Percentiles rank a stretch among this genome's conserved stretches.
phyloP scores from a whole-genome alignment of 2,888 invertebrate species.

The Hyles lineata region DNA sequence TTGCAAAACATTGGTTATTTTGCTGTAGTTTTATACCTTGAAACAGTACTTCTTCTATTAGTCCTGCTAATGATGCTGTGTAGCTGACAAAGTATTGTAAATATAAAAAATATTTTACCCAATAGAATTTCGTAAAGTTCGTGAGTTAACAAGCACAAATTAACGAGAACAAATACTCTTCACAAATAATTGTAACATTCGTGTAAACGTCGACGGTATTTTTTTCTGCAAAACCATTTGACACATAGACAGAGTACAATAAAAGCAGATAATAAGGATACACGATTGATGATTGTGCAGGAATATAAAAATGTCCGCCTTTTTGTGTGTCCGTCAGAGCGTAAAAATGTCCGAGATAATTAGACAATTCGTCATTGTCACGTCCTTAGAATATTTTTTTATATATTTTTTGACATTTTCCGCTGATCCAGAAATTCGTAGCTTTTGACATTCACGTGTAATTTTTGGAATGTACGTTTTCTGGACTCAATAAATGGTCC shows the following conservation, averaged over 20 bases:
- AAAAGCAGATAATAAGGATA: conserved; percentile 27
- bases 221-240: conserved; percentile 16
- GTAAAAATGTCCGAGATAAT: conserved; percentile 58
- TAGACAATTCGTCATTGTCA: conserved; percentile 58
- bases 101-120: too few relatives aligned
- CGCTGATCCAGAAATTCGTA: conserved; percentile 22
- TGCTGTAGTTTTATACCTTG: too few relatives aligned
- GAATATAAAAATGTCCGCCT: conserved; percentile 40
- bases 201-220: not conserved
- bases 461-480: not conserved
- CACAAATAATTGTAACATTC: not conserved
- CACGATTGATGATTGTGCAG: conserved; percentile 39
- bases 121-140: too few relatives aligned
- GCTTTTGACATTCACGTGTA: not conserved
- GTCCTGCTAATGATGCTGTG: too few relatives aligned
- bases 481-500: not conserved
- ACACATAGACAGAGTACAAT: conserved; percentile 15
- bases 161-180: too few relatives aligned
- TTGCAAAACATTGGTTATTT: too few relatives aligned
- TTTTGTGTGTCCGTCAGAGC: conserved; percentile 42
- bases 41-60: too few relatives aligned
- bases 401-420: conserved; percentile 42
- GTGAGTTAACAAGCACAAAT: too few relatives aligned
- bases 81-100: too few relatives aligned
- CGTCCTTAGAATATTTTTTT: conserved; percentile 42